Percentiles rank a stretch among this genome's conserved stretches.
phyloP scores from a whole-genome alignment of 2,113 vertebrate genomes.

The Phalacrocorax aristotelis region DNA sequence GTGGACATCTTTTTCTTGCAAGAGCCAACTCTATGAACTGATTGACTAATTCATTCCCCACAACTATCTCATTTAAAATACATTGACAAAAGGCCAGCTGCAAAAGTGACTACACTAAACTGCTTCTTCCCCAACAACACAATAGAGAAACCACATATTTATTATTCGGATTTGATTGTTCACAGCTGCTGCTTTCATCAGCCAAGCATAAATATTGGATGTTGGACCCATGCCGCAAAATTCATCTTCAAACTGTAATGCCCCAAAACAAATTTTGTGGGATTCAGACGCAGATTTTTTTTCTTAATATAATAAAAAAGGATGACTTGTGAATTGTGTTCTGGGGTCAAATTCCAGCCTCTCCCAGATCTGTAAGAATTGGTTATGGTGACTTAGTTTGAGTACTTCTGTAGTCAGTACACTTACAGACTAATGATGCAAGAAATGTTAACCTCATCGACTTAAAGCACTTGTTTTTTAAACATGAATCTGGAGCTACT shows the following conservation, averaged over 20 bases:
- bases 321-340: not conserved
- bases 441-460: not conserved
- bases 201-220: not conserved
- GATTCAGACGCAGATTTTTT: not conserved
- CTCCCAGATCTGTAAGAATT: not conserved
- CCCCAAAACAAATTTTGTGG: not conserved
- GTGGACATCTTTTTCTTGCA: not conserved
- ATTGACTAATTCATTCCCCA: not conserved
- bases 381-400: not conserved
- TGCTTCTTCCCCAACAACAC: not conserved
- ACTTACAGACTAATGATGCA: not conserved
- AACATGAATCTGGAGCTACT: not conserved
- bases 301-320: not conserved
- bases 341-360: not conserved
- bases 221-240: not conserved
- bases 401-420: not conserved
- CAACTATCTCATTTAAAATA: not conserved
- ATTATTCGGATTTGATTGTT: not conserved
- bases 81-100: constrained; percentile 5
- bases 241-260: not conserved
- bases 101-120: not conserved
- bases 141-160: constrained; percentile 14
- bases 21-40: not conserved
- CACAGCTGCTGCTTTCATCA: constrained; percentile 6
- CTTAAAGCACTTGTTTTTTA: not conserved